Evolutionary conservation across 2,888 invertebrate genomes (phyloP), one percentile per base, ranked within the genome.

Genomic region (Caenorhabditis becei): DNA sequence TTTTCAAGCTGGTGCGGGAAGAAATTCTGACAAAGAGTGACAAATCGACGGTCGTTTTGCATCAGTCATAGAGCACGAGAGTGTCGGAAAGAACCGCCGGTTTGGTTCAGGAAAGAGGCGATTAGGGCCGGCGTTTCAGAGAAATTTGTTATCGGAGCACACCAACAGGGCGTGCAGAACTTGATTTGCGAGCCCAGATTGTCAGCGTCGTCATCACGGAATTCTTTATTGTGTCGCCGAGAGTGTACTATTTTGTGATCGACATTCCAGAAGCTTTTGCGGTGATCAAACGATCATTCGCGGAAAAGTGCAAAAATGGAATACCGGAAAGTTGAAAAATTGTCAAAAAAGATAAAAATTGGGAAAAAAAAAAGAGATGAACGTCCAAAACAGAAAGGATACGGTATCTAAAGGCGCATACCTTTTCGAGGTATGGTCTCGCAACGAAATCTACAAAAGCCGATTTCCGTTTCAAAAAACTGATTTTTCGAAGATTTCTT

Each of bases 151-250:
- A 74, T 74, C 74, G 66, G 62, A 54, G 41, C 44, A 26, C 8
- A 71, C 37, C 41, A 49, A 28, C 49, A 58, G 35, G 35, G 58
- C 41, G 66, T 74, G 74, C 66, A 74, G 74, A 74, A 66, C 59
- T 74, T 74, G 74, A 74, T 74, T 74, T 74, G 74, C 54, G 72
- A 72, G 72, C 63, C 63, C 54, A 63, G 47, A 56, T 49, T 56
- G 63, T 44, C 41, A 41, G 65, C 74, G 58, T 72, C 62, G 62
- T 63, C 56, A 18, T 71, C 41, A 66, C 74, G 65, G 58, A 74
- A 66, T 66, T 74, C 56, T 66, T 74, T 66, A 65, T 74, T 65
- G 59, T 63, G 32, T 37, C 47, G 49, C 28, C 32, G 37, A 59
- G 51, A n/a, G 37, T 65, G 56, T 44, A 62, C 63, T 72, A n/a